These are phyloP conservation scores for Lonchura striata DNA, from an alignment of 2,113 vertebrate species.

Conservation along the genomic window DNA sequence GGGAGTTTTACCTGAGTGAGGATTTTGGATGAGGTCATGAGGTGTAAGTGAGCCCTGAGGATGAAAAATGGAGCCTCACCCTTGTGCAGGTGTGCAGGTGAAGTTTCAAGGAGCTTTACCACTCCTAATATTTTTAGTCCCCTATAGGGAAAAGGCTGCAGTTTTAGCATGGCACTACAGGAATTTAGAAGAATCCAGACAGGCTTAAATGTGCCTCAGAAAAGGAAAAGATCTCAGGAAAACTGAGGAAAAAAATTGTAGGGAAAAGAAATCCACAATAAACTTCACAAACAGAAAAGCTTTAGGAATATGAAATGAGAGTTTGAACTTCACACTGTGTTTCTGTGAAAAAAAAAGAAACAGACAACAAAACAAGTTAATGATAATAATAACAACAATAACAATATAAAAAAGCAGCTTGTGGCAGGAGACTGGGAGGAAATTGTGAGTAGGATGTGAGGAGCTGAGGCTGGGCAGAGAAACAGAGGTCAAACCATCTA, in stretches of 20 bases:
- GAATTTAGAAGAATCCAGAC: background rate
- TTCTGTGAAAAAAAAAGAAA: background rate
- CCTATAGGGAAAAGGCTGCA: background rate
- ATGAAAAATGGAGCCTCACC: background rate
- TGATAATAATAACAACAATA: background rate
- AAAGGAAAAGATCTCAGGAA: background rate
- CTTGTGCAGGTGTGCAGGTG: background rate
- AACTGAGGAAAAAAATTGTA: background rate
- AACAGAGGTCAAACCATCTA: background rate
- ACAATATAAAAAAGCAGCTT: background rate
- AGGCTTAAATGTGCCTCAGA: background rate
- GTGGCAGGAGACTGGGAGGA: background rate
- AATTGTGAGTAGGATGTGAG: background rate
- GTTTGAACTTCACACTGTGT: background rate
- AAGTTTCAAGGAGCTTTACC: background rate
- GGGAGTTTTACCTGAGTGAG: background rate
- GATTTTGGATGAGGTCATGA: conserved; percentile 2
- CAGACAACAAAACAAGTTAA: background rate
- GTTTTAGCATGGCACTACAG: background rate
- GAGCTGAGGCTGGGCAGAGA: background rate
- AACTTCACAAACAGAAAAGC: background rate
- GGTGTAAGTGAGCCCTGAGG: background rate
- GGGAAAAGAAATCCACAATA: background rate
- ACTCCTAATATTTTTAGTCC: background rate
- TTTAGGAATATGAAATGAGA: background rate